These are phyloP conservation scores for Gymnocheta viridis DNA, from an alignment of 2,888 invertebrate genomes.

Conservation along the genomic window DNA sequence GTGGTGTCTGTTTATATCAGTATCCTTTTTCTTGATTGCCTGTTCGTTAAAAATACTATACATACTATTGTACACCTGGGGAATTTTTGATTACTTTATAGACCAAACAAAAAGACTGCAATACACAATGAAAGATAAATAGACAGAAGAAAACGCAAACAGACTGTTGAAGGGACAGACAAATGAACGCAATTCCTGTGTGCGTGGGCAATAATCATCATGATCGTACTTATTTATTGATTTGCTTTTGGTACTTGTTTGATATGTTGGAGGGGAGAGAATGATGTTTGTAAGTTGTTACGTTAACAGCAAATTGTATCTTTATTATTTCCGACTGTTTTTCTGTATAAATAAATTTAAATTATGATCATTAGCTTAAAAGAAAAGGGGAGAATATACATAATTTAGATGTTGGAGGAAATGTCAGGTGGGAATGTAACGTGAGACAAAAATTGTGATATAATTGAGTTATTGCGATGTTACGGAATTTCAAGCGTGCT, in stretches of 20 bases:
- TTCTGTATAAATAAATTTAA: conserved; percentile 49
- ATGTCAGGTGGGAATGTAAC: conserved; percentile 49
- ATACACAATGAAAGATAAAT: conserved; percentile 18
- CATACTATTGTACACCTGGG: conserved; percentile 67
- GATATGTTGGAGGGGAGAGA: background rate
- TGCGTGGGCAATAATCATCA: conserved; percentile 63
- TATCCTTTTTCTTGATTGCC: conserved; percentile 63
- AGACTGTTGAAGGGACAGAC: conserved; percentile 1
- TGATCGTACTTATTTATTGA: conserved; percentile 49
- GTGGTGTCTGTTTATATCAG: conserved; percentile 58
- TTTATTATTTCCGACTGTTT: background rate
- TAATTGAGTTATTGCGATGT: conserved; percentile 30
- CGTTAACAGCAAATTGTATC: conserved; percentile 44
- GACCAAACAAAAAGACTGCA: conserved; percentile 44
- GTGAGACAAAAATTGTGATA: conserved; percentile 5
- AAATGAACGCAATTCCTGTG: conserved; percentile 34
- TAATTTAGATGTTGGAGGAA: conserved; percentile 3
- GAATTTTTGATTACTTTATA: conserved; percentile 69
- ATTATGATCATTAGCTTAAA: conserved; percentile 35
- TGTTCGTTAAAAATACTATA: conserved; percentile 31
- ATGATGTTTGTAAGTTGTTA: conserved; percentile 48
- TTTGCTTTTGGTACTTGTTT: conserved; percentile 34
- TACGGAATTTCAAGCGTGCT: background rate
- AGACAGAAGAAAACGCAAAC: conserved; percentile 20
- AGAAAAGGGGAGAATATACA: background rate